phyloP scores from a whole-genome alignment of 2,888 invertebrate genomes.

The Anthophora plumipes region DNA sequence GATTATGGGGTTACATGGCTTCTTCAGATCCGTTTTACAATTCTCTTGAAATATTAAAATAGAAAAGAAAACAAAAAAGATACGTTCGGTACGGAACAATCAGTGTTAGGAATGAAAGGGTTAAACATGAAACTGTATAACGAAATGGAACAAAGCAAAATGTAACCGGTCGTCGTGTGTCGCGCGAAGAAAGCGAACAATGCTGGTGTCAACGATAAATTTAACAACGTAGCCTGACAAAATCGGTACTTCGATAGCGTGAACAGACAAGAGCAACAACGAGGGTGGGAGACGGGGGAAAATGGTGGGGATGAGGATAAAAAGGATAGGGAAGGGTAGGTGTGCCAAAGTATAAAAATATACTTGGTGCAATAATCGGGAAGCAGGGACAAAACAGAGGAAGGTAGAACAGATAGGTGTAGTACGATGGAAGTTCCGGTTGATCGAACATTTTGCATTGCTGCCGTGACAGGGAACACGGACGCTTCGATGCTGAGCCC shows the following conservation, averaged over 20 bases:
- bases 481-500: constrained; percentile 87
- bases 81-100: no score
- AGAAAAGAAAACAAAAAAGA: no score
- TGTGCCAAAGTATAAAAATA: constrained; percentile 31
- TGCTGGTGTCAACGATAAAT: constrained; percentile 33
- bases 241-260: constrained; percentile 2
- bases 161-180: neutral
- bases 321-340: no score
- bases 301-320: no score
- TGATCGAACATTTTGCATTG: constrained; percentile 71
- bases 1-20: no score
- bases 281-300: neutral
- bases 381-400: constrained; percentile 23
- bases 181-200: neutral
- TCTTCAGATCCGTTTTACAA: no score
- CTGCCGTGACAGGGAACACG: constrained; percentile 74
- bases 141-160: constrained; percentile 7
- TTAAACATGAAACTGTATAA: neutral
- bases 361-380: constrained; percentile 51
- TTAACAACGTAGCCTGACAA: constrained; percentile 10
- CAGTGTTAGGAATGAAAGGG: no score
- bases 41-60: no score
- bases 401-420: constrained; percentile 44
- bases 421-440: constrained; percentile 65
- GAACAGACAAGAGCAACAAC: neutral